phyloP scores from a whole-genome alignment of 2,113 vertebrate species.

The Melanotaenia duboulayi region DNA sequence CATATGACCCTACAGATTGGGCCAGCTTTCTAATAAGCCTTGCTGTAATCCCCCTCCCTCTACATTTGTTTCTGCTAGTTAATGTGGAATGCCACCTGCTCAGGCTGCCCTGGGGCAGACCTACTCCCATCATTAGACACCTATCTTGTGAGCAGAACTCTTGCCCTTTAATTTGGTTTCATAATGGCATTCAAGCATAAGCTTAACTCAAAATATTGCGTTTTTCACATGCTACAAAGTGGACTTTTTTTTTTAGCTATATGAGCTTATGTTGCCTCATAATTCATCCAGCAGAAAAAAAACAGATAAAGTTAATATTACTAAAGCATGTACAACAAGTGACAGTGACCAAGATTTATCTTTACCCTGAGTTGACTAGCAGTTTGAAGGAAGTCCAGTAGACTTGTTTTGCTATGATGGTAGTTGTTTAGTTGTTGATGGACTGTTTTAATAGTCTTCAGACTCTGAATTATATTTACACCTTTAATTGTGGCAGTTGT shows the following conservation, averaged over 20 bases:
- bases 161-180: constrained; percentile 16
- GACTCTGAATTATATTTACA: no score
- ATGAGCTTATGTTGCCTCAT: neutral
- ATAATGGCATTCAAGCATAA: neutral
- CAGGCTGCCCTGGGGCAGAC: constrained; percentile 29
- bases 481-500: no score
- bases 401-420: no score
- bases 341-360: no score
- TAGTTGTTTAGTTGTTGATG: no score
- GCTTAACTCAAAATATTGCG: neutral
- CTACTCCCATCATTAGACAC: constrained; percentile 20
- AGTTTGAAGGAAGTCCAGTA: no score
- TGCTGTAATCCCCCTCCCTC: constrained; percentile 17
- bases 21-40: constrained; percentile 33
- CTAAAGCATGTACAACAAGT: no score
- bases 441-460: no score
- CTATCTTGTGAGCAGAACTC: constrained; percentile 6
- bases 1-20: constrained; percentile 46
- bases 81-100: constrained; percentile 48
- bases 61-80: constrained; percentile 39
- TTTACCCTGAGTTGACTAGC: no score
- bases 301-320: no score
- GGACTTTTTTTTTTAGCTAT: neutral
- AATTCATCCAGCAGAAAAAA: neutral
- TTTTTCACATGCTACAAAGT: neutral